Conservation (phyloP, 1,140 invertebrate species). For the Cataglyphis hispanica region DNA sequence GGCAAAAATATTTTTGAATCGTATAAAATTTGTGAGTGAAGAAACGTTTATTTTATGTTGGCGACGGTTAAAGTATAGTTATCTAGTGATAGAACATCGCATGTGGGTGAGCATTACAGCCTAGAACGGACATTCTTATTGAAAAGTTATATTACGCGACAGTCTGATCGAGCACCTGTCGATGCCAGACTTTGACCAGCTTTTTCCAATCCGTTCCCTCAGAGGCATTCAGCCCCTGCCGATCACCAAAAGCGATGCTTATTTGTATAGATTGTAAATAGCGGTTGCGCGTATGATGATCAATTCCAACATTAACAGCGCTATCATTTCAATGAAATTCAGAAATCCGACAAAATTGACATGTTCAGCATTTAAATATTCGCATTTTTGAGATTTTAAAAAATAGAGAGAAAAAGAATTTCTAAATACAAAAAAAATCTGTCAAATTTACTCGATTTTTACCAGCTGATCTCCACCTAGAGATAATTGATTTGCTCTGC, state of each 20-base stretch:
- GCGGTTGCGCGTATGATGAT: not conserved
- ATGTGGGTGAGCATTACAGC: slow-evolving; percentile 14
- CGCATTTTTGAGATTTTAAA: too few species aligned
- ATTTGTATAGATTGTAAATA: slow-evolving; percentile 67
- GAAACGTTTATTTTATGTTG: not conserved
- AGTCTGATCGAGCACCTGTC: slow-evolving; percentile 72
- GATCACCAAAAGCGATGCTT: slow-evolving; percentile 66
- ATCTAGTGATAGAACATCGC: slow-evolving; percentile 17
- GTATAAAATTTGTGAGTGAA: not conserved
- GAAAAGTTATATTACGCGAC: slow-evolving; percentile 58
- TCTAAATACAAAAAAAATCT: not conserved
- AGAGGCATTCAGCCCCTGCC: slow-evolving; percentile 61
- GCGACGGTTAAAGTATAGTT: slow-evolving; percentile 4
- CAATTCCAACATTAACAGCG: slow-evolving; percentile 6
- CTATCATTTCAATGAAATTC: not conserved
- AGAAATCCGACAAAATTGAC: not conserved
- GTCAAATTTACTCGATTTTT: not conserved
- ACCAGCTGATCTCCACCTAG: not conserved
- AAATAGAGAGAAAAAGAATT: not conserved
- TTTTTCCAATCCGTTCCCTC: slow-evolving; percentile 68
- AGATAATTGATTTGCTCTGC: not conserved
- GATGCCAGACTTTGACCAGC: slow-evolving; percentile 66
- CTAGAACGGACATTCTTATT: slow-evolving; percentile 36
- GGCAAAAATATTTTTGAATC: slow-evolving; percentile 14
- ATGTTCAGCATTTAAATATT: not conserved